Conservation (phyloP, 64 coral and sea anemone genomes). For the Porites australiensis region DNA sequence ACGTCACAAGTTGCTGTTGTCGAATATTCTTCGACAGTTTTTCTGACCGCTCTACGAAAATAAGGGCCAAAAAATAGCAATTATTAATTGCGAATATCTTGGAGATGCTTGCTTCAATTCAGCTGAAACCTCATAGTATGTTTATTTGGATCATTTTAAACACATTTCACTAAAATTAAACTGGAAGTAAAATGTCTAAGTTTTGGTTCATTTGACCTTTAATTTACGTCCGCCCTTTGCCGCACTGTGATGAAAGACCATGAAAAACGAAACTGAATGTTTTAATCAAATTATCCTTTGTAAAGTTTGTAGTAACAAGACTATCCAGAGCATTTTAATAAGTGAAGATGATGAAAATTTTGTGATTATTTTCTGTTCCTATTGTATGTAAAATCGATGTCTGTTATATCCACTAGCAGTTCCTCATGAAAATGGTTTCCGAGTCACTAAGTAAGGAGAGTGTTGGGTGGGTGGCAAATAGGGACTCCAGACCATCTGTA, state of each 20-base stretch:
- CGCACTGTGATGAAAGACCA: not conserved
- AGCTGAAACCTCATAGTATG: too few species aligned
- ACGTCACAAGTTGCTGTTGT: too few species aligned
- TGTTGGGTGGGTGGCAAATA: not conserved
- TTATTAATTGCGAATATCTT: too few species aligned
- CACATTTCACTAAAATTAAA: too few species aligned
- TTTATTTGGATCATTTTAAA: too few species aligned
- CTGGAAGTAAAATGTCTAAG: too few species aligned
- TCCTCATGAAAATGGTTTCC: slow-evolving; percentile 61
- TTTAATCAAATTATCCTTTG: not conserved
- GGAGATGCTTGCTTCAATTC: too few species aligned
- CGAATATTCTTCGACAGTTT: too few species aligned
- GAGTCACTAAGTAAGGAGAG: slow-evolving; percentile 50
- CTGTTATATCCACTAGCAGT: slow-evolving; percentile 39
- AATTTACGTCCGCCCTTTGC: too few species aligned
- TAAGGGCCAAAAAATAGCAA: too few species aligned
- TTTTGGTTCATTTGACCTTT: too few species aligned
- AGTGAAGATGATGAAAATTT: slow-evolving; percentile 17
- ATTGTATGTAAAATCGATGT: slow-evolving; percentile 54
- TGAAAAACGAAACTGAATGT: not conserved
- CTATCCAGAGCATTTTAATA: not conserved
- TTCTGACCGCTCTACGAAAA: too few species aligned
- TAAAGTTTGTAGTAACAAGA: not conserved
- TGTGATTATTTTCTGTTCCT: not conserved
- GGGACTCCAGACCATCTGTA: slow-evolving; percentile 31